Evolutionary conservation across 2,888 invertebrate species (phyloP).

Genomic region (Apomyelois bistriatella): DNA sequence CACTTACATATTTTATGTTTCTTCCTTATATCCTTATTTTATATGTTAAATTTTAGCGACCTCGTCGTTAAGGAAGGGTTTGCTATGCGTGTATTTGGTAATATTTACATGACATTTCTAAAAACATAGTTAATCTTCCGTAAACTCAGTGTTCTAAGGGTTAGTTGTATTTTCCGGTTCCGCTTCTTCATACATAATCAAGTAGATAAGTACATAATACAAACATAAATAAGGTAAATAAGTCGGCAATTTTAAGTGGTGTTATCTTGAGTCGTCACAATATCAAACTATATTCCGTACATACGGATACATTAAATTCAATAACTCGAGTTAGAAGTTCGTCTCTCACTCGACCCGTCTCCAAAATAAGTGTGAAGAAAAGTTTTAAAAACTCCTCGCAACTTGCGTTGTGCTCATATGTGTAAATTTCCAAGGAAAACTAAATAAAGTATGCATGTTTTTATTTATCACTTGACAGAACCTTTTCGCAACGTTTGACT

Average conservation of each 20-base stretch:
- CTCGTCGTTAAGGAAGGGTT: too few species aligned
- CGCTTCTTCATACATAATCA: too few species aligned
- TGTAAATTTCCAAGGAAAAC: conserved; percentile 56
- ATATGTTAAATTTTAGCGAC: too few species aligned
- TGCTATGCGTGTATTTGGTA: too few species aligned
- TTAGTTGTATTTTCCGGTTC: too few species aligned
- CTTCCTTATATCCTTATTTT: too few species aligned
- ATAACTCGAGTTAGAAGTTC: conserved; percentile 78
- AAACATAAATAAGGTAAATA: too few species aligned
- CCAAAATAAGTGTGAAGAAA: conserved; percentile 76
- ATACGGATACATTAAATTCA: conserved; percentile 75
- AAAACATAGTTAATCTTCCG: too few species aligned
- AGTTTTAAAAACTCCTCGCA: conserved; percentile 67
- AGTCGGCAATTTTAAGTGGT: conserved; percentile 25
- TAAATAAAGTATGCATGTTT: conserved; percentile 34
- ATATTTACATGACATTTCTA: too few species aligned
- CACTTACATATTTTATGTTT: neutral
- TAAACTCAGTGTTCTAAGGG: too few species aligned
- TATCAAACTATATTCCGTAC: conserved; percentile 57
- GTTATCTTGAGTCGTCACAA: conserved; percentile 62
- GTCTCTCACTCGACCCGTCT: conserved; percentile 75
- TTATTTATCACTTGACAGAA: conserved; percentile 12
- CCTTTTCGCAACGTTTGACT: neutral
- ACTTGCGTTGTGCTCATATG: conserved; percentile 67
- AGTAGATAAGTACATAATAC: too few species aligned